Base-by-base conservation (phyloP, 2,888 invertebrate genomes). In the Cacoxenus indagator region DNA sequence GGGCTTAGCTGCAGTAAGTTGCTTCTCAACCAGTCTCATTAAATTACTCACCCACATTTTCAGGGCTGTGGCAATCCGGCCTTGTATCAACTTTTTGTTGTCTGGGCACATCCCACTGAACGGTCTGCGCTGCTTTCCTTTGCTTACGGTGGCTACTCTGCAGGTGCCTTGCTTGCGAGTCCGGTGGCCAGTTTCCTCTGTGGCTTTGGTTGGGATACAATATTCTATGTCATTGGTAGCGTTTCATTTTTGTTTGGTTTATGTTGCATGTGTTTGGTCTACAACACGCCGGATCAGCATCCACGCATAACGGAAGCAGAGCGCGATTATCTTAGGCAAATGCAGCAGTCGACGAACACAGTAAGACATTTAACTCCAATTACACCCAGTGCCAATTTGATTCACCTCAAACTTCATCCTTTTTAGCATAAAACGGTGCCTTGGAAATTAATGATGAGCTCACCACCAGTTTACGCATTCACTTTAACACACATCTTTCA, bases 161-260 rank as follows among this genome's bases (percentile, higher is more conserved):
- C 87, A 75, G 90, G 89, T 1, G 83, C 87, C 0, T 80, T 88
- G 2, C 67, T 91, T 6, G 90, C 90, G 0, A 90, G 91, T 74
- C 91, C 92, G 0, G 72, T 92, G 24, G 89, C 91, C 3, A 91
- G 90, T 24, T 86, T 89, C 19, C 82, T 93, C 6, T 92, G 92
- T 78, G 86, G 90, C 69, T 89, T 89, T 67, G 91, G 92, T 14
- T 92, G 92, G 92, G 89, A 90, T 1, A 88, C 89, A 9, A 90
- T 91, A 4, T 92, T 92, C 84, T 92, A 92, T 82, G 84, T 90
- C 9, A 85, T 91, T 26, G 86, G 84, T 43, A 65, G 70, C 46
- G 67, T 80, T 55, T 6, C 84, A 81, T 89, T 85, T 0, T 0
- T 76, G 0, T 83, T 78, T 57, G 85, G 85, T 4, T 69, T 85